Base-by-base conservation (phyloP, 2,113 vertebrate species). In the Muntiacus reevesi region DNA sequence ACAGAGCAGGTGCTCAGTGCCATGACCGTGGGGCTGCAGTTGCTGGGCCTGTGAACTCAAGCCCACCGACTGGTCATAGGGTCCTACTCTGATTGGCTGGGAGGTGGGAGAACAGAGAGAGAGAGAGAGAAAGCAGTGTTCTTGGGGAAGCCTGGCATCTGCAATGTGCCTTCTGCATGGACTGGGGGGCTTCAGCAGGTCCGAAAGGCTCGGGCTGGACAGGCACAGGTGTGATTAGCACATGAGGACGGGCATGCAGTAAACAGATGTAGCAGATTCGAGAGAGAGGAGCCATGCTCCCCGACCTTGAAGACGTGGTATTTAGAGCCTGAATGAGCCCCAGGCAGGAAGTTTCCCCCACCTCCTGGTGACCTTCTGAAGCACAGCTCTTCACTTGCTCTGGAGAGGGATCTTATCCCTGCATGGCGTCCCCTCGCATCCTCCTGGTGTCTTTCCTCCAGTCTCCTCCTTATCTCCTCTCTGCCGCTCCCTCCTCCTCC, bases 231-330 rank as follows among this genome's bases (percentile, higher is more conserved):
- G 0, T 14, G 36, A 17, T 16, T 28, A 3, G 81, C 43, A 16
- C 17, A 7, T 19, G 57, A 64, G 0, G 15, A 13, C 0, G 23
- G 36, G 57, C 54, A 9, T 28, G 27, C 16, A 1, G 59, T 2
- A 1, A 6, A 19, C 78, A 47, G 83, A 40, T 33, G 12, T 15
- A 4, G 45, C 1, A 0, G 67, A 60, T 2, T 50, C 9, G 7
- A 55, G 64, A 60, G 30, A 36, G 67, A 59, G 71, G 78, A 83
- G 71, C 4, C 1, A 0, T n/a, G 50, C 50, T 85, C 54, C 33
- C 8, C 0, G 60, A 52, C 97, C 97, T 97, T 95, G 95, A 78
- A 23, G 94, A 36, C 62, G 1, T 52, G 83, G 87, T 40, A 12
- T 62, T 71, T 40, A 89, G 85, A 92, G 81, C 87, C 90, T 17